Base-by-base conservation (phyloP, 2,888 invertebrate genomes). In the Metalampra italica region DNA sequence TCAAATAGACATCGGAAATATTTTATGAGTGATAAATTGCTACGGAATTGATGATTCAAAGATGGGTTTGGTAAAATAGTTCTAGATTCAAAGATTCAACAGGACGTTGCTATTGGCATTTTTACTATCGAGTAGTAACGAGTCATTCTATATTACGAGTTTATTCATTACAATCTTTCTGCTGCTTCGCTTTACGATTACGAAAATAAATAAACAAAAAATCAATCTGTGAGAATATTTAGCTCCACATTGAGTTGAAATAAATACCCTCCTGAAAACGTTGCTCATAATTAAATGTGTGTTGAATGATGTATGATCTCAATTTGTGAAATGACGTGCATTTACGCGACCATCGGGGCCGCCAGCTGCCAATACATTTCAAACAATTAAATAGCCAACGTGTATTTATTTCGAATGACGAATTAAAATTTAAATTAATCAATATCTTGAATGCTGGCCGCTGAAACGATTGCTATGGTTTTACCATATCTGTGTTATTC, bases 21-120 rank as follows among this genome's bases (percentile, higher is more conserved):
- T 78, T 81, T 79, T 82, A 80, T 81, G 72, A 78, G 73, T 76
- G 75, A 77, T 78, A 78, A 78, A 81, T 82, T 73, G 71, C 66
- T 66, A 56, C 51, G 49, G 62, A 68, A 73, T 68, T 67, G 67
- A 69, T 66, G 61, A 59, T 55, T 63, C 57, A 52, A 53, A 55
- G 64, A 64, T 64, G 64, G 63, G 62, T 60, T 52, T 49, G 45
- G 51, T 54, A 49, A 55, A 56, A 54, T 47, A 47, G 42, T 39
- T 13, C 38, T 30, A 41, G 39, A 40, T 29, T 34, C 14, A 39
- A 30, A 39, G n/a, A 22, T 39, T 40, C n/a, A 43, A 43, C 39
- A 44, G 8, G 32, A 41, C 13, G 14, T 41, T 13, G 29, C n/a
- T n/a, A n/a, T n/a, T n/a, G n/a, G n/a, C n/a, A n/a, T n/a, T n/a